Base-by-base conservation (phyloP, 2,113 vertebrate genomes). In the Illadopsis cleaveri region DNA sequence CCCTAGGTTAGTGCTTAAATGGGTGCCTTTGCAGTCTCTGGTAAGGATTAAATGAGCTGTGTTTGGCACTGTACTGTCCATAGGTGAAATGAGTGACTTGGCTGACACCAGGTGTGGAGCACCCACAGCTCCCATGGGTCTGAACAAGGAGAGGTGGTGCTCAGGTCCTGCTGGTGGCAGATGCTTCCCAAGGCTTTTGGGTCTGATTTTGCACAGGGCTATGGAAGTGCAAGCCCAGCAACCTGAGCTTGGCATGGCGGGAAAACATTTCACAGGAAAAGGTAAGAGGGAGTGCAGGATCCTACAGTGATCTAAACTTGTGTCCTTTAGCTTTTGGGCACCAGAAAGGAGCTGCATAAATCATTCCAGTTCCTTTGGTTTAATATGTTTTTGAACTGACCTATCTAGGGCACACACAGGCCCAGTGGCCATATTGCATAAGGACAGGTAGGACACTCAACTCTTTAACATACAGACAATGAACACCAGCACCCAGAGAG, bases 371-470 rank as follows among this genome's bases (percentile, higher is more conserved):
- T 86, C 65, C 65, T 51, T 61, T 66, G 69, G 57, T 82, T 66
- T 62, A 88, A 40, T 22, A 60, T 2, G 45, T 69, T 91, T 95
- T 95, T 90, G 71, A 91, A 14, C 20, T 90, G 97, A 96, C 95
- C 84, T 92, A 4, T 15, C 47, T 37, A 90, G 89, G 84, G 53
- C 79, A 89, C 40, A 86, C 79, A 54, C 37, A 94, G 90, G 76
- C 65, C 93, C 50, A 37, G 38, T 80, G 92, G 89, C 72, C 47
- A 30, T 93, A 47, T 45, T 94, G 69, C 22, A 19, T 91, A 95
- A 97, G 89, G 96, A 86, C 86, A 94, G 90, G 95, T 95, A 96
- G 95, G 94, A 97, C 91, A 80, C 71, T 90, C 89, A 89, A 57
- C 92, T 96, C 93, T 95, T 97, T 96, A 97, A 86, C 77, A 93